Conservation (phyloP, 1,140 invertebrate species). For the Drosophila persimilis region DNA sequence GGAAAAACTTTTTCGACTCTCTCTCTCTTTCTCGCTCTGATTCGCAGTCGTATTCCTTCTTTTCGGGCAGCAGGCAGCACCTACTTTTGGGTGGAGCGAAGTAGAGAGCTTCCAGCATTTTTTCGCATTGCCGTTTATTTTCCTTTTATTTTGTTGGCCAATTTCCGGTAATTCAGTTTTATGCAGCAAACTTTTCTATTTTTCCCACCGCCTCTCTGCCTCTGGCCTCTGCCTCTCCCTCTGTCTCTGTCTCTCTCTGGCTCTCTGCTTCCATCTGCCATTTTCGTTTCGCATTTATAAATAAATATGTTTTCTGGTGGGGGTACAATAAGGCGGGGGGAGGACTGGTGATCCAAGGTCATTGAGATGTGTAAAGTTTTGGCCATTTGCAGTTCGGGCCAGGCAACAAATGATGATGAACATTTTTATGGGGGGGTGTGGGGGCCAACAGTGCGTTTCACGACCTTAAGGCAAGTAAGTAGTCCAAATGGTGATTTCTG, state of each 20-base stretch:
- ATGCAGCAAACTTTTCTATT: constrained; percentile 77
- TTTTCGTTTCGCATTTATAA: constrained; percentile 50
- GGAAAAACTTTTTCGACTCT: too few species aligned
- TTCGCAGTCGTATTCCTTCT: constrained; percentile 23
- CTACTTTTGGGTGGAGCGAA: constrained; percentile 44
- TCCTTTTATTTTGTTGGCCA: constrained; percentile 69
- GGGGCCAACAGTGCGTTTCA: constrained; percentile 40
- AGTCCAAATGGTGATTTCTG: too few species aligned
- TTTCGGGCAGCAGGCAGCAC: constrained; percentile 50
- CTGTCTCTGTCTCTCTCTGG: background rate
- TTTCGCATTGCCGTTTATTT: constrained; percentile 66
- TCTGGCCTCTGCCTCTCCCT: background rate
- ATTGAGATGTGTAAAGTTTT: constrained; percentile 54
- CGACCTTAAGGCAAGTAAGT: background rate
- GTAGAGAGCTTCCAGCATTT: constrained; percentile 24
- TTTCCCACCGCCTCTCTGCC: constrained; percentile 38
- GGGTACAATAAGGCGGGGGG: background rate
- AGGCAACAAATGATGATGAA: constrained; percentile 54
- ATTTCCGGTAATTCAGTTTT: constrained; percentile 81
- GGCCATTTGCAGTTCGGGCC: constrained; percentile 50
- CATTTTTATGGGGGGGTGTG: constrained; percentile 35
- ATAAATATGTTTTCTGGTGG: constrained; percentile 36
- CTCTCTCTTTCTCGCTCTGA: constrained; percentile 29
- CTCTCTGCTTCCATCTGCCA: constrained; percentile 1
- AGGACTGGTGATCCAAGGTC: constrained; percentile 30